Percentiles rank a stretch among this genome's conserved stretches.
These are phyloP conservation scores for Nasonia longicornis DNA, from an alignment of 1,140 invertebrate genomes.

Conservation along the genomic window DNA sequence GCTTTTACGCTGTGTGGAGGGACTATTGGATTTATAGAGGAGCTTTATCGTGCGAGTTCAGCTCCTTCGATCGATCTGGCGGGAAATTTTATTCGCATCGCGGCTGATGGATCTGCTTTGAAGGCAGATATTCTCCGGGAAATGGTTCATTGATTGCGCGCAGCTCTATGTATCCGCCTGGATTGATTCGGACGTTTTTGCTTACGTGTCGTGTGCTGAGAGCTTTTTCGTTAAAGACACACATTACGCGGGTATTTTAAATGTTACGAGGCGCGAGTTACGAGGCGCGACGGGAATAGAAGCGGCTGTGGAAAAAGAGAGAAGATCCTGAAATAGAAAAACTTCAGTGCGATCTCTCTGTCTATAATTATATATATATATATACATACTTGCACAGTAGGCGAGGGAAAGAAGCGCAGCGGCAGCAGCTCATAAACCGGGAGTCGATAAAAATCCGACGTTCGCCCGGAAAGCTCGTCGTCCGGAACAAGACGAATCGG, in stretches of 20 bases:
- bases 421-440: conserved; percentile 1
- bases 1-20: not conserved
- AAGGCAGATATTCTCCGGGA: not conserved
- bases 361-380: no score
- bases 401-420: not conserved
- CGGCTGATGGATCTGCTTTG: not conserved
- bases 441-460: conserved; percentile 27
- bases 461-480: not conserved
- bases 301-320: not conserved
- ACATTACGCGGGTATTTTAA: no score
- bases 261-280: not conserved
- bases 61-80: not conserved
- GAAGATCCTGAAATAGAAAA: conserved; percentile 4
- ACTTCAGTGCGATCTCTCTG: not conserved
- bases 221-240: not conserved
- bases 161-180: not conserved
- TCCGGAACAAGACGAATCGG: conserved; percentile 13
- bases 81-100: conserved; percentile 10
- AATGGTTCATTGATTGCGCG: not conserved
- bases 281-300: not conserved
- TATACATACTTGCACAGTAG: no score
- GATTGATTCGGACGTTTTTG: not conserved
- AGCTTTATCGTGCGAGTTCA: conserved; percentile 10
- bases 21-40: conserved; percentile 26
- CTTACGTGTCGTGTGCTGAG: not conserved